Evolutionary conservation across 1,140 invertebrate species (phyloP).

Genomic region (Bombus consobrinus): DNA sequence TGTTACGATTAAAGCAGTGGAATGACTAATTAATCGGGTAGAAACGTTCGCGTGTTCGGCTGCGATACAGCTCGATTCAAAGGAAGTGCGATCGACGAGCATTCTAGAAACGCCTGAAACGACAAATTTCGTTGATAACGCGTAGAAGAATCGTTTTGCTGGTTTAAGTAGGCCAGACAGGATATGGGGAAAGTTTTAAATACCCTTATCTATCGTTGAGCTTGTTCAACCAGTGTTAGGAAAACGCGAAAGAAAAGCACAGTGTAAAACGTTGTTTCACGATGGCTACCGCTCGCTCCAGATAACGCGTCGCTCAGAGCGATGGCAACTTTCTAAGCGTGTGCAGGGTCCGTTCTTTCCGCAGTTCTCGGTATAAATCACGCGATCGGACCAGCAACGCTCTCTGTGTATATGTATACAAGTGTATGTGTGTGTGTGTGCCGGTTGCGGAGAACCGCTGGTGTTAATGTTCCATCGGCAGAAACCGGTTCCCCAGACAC

Average conservation of each 20-base stretch:
- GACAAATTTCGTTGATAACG: not conserved
- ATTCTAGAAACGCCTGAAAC: too few relatives aligned
- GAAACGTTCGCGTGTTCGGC: conserved; percentile 15
- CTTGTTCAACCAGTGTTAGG: not conserved
- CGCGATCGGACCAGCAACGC: not conserved
- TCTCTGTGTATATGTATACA: not conserved
- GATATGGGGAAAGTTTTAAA: not conserved
- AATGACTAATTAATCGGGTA: conserved; percentile 29
- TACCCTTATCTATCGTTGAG: not conserved
- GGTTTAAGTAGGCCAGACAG: not conserved
- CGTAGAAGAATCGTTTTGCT: not conserved
- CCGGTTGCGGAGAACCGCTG: conserved; percentile 59
- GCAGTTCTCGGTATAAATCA: conserved; percentile 48
- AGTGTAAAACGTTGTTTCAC: conserved; percentile 21
- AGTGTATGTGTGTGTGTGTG: too few relatives aligned
- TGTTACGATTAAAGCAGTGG: conserved; percentile 21
- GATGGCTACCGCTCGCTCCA: conserved; percentile 50
- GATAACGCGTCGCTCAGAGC: conserved; percentile 49
- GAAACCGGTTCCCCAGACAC: conserved; percentile 62
- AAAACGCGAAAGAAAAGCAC: conserved; percentile 2
- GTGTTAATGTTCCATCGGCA: conserved; percentile 54
- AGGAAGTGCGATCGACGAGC: not conserved
- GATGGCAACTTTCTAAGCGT: conserved; percentile 60
- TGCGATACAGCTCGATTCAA: not conserved
- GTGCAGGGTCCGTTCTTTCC: conserved; percentile 30